Evolutionary conservation across 1,140 invertebrate species (phyloP), one percentile per base, ranked within the genome.

Genomic region (Drosophila sproati): DNA sequence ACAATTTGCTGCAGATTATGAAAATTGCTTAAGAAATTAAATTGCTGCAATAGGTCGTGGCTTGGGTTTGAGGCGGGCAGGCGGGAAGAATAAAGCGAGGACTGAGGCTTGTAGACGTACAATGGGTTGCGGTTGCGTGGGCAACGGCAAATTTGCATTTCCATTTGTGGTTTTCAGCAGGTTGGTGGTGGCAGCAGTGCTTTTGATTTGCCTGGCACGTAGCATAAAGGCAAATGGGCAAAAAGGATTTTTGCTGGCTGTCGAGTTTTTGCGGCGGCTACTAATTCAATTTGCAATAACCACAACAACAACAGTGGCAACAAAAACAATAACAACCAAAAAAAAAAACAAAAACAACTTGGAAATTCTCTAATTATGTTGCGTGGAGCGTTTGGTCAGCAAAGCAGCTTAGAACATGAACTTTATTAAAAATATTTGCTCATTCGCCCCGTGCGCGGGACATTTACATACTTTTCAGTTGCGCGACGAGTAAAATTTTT

Each of bases 1-100:
- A 91, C 89, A 91, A 91, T 91, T 91, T 91, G 88, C 89, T 79
- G 71, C 78, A 91, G 88, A 91, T 91, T 91, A 91, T 88, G 88
- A 91, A 91, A 91, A 91, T 91, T 91, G 88, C 88, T 91, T 85
- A 91, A 91, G 88, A 91, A 91, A 91, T 91, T 91, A 91, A 91
- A 91, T 91, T 91, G 88, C 83, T 69, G 85, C 82, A 87, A 76
- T 78, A 79, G 78, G 67, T 72, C 50, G 62, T 71, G 52, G 66
- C 70, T 51, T 32, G 57, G 55, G 37, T 41, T 47, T 8, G 48
- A 48, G 35, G 37, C 43, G 50, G 28, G 29, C 51, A 4, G 48
- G n/a, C 34, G 4, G 37, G 10, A 8, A n/a, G 31, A 55, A 34
- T 50, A 41, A 10, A 43, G 52, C 50, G 52, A 37, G 43, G 31